phyloP scores from a whole-genome alignment of 2,113 vertebrate species.

The Centropus unirufus region DNA sequence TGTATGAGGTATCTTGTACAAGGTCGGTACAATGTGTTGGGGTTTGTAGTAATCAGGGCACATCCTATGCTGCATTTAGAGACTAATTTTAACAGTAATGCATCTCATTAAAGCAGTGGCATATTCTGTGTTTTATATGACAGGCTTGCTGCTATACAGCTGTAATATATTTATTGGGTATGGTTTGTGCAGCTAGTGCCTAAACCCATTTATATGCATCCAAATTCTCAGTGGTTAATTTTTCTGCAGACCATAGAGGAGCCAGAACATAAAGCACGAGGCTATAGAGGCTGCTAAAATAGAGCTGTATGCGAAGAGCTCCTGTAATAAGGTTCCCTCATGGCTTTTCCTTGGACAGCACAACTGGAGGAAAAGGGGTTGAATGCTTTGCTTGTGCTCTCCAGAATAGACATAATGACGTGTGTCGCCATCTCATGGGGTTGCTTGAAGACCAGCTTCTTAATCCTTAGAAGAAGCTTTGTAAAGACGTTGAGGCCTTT shows the following conservation, averaged over 20 bases:
- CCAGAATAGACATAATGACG: background rate
- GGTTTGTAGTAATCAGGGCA: background rate
- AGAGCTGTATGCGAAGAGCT: background rate
- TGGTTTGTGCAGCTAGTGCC: background rate
- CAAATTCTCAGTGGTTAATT: background rate
- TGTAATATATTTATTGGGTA: background rate
- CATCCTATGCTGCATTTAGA: background rate
- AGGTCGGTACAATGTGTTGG: rapidly evolving
- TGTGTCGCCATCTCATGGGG: background rate
- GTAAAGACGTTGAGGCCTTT: background rate
- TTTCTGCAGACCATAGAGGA: background rate
- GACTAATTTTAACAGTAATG: background rate
- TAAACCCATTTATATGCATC: background rate
- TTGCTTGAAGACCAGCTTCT: background rate
- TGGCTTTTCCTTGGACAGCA: background rate
- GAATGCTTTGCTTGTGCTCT: background rate
- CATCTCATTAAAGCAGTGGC: background rate
- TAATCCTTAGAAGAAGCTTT: background rate
- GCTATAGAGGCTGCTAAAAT: background rate
- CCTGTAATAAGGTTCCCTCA: background rate
- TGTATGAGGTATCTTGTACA: background rate
- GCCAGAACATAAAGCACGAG: background rate
- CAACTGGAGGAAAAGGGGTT: background rate
- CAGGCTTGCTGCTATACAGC: background rate
- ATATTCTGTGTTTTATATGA: background rate